A percentile compares a stretch with the other conserved stretches of the same genome.
phyloP scores from a whole-genome alignment of 2,113 vertebrate genomes.

The Plotosus lineatus region DNA sequence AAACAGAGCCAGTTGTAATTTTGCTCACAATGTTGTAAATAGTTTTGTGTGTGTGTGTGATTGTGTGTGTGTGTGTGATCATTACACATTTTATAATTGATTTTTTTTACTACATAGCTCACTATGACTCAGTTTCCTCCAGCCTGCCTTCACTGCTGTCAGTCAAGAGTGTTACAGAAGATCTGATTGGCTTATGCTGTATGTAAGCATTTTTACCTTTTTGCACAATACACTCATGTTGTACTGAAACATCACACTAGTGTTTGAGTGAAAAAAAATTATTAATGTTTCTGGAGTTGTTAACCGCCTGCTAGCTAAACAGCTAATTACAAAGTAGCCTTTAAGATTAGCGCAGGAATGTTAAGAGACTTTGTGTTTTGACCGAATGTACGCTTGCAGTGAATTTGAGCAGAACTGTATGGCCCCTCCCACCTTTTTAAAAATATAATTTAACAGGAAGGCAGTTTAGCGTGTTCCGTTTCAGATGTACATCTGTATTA shows the following conservation, averaged over 20 bases:
- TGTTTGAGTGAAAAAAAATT: neutral
- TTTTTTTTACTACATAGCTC: conserved; percentile 24
- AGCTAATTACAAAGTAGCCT: neutral
- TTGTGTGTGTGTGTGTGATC: conserved; percentile 1
- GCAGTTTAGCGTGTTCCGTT: no score
- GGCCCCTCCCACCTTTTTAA: neutral
- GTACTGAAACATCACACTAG: neutral
- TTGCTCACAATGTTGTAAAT: conserved; percentile 45
- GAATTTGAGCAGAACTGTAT: neutral
- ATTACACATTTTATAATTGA: neutral
- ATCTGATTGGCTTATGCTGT: conserved; percentile 33
- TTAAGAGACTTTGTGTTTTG: neutral
- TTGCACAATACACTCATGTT: neutral
- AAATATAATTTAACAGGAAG: neutral
- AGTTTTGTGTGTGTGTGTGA: conserved; percentile 4
- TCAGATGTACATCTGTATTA: no score
- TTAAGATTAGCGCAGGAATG: neutral
- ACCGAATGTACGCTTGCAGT: neutral
- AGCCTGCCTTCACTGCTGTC: conserved; percentile 21
- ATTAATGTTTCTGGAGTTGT: neutral
- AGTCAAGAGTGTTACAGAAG: neutral
- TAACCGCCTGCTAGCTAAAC: neutral
- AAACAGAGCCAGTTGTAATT: conserved; percentile 32
- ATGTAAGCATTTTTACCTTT: neutral
- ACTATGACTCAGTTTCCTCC: neutral